Conservation (phyloP, 2,113 vertebrate species). For the Leptobrachium leishanense region DNA sequence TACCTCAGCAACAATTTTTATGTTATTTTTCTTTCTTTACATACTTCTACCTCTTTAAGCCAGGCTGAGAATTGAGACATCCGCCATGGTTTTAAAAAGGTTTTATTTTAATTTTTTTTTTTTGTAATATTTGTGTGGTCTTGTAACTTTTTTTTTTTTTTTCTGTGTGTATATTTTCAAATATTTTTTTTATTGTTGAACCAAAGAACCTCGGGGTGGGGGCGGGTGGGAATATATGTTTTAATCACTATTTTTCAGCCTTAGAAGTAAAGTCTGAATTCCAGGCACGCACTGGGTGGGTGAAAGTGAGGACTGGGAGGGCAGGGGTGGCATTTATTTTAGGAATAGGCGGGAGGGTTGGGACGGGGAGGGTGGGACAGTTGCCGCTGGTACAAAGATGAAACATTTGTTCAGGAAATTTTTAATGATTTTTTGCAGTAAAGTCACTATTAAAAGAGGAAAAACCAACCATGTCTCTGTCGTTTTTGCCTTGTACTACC, state of each 20-base stretch:
- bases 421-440: conserved; percentile 48
- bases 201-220: conserved; percentile 46
- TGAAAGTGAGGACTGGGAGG: neutral
- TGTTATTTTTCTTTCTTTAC: conserved; percentile 38
- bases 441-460: conserved; percentile 43
- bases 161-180: conserved; percentile 28
- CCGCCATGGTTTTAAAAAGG: conserved; percentile 37
- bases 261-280: conserved; percentile 48
- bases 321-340: too few species aligned
- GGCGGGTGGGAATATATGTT: conserved; percentile 33
- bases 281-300: conserved; percentile 37
- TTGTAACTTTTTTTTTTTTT: conserved; percentile 38
- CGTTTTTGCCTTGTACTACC: neutral
- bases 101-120: neutral
- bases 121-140: conserved; percentile 50
- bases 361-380: neutral
- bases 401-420: conserved; percentile 46
- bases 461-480: conserved; percentile 14
- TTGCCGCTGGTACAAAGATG: conserved; percentile 44
- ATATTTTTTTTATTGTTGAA: conserved; percentile 43
- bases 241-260: conserved; percentile 50
- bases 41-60: conserved; percentile 37
- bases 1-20: conserved; percentile 42
- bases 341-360: neutral
- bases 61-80: conserved; percentile 5